Conservation (phyloP, 2,113 vertebrate species). For the Takifugu bimaculatus region DNA sequence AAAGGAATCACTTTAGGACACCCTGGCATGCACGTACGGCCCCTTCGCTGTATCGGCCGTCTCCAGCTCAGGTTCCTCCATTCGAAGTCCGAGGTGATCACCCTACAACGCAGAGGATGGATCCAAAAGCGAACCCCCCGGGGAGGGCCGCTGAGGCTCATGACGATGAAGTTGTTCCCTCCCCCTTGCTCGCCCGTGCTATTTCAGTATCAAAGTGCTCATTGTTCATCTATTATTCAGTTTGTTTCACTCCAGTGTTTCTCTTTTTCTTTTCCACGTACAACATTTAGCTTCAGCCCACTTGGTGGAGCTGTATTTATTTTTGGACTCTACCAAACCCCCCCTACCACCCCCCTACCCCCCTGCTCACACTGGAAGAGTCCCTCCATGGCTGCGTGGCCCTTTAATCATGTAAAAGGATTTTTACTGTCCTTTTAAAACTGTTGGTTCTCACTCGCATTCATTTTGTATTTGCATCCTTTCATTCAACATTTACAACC, state of each 20-base stretch:
- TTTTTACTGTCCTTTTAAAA: too few species aligned
- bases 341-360: background rate
- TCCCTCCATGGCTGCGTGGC: too few species aligned
- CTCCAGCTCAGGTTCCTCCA: conserved; percentile 31
- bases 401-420: too few species aligned
- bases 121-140: conserved; percentile 45
- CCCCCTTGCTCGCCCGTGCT: conserved; percentile 49
- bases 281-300: conserved; percentile 56
- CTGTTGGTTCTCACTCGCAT: too few species aligned
- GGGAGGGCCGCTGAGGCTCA: conserved; percentile 42
- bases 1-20: conserved; percentile 17
- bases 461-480: too few species aligned
- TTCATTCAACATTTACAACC: too few species aligned
- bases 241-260: conserved; percentile 67
- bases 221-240: conserved; percentile 75
- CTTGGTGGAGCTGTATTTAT: conserved; percentile 66
- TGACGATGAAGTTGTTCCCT: conserved; percentile 34
- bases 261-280: conserved; percentile 59
- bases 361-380: background rate
- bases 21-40: conserved; percentile 13
- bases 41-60: conserved; percentile 13
- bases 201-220: conserved; percentile 75
- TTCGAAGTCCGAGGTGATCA: conserved; percentile 44
- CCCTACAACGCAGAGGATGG: conserved; percentile 43
- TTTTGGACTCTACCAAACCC: conserved; percentile 25